A percentile compares a stretch with the other conserved stretches of the same genome.
These are phyloP conservation scores for Malurus leucopterus DNA, from an alignment of 2,797 vertebrate species.

Conservation along the genomic window DNA sequence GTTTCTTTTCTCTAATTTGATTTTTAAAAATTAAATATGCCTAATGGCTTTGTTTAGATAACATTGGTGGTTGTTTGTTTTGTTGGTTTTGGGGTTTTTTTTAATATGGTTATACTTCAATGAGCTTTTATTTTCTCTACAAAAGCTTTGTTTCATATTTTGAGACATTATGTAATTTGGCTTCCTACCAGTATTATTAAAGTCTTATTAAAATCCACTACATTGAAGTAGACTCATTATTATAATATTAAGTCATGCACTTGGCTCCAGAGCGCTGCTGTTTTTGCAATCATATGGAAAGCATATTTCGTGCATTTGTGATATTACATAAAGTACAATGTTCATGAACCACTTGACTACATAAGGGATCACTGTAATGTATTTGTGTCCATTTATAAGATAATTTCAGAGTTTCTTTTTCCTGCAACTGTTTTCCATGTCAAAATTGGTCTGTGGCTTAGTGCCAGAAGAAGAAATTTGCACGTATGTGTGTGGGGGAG, in stretches of 20 bases:
- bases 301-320: conserved; percentile 51
- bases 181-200: conserved; percentile 67
- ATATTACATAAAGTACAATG: background rate
- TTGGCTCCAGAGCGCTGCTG: conserved; percentile 30
- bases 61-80: background rate
- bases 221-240: conserved; percentile 49
- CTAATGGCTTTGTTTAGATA: conserved; percentile 46
- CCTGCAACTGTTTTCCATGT: background rate
- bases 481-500: background rate
- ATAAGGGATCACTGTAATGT: conserved; percentile 5
- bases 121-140: conserved; percentile 59
- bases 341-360: background rate
- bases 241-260: conserved; percentile 42
- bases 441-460: conserved; percentile 13
- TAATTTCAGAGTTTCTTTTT: conserved; percentile 6
- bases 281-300: conserved; percentile 30
- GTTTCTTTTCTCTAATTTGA: conserved; percentile 52
- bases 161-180: conserved; percentile 63
- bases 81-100: background rate
- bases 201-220: conserved; percentile 68
- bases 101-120: conserved; percentile 32
- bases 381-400: conserved; percentile 16
- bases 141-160: conserved; percentile 58
- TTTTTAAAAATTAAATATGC: conserved; percentile 52
- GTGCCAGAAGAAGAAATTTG: conserved; percentile 24